Conservation (phyloP, 1,140 invertebrate species). For the Zophobas atratus region DNA sequence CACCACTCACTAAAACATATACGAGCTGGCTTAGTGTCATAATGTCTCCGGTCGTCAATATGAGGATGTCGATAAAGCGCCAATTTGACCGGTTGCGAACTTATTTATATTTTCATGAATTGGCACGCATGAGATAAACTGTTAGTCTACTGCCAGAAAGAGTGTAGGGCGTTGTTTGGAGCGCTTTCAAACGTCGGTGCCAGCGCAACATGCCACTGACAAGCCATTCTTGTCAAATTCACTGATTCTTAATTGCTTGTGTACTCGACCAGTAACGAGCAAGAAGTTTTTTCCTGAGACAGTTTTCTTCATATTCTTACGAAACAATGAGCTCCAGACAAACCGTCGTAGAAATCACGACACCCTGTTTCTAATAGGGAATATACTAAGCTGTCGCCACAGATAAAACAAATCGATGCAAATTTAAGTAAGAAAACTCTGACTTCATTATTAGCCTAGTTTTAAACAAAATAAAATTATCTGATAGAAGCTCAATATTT, state of each 20-base stretch:
- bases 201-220: constrained; percentile 58
- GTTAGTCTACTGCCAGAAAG: constrained; percentile 34
- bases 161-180: constrained; percentile 38
- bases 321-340: constrained; percentile 38
- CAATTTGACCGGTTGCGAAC: constrained; percentile 52
- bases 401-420: too few relatives aligned
- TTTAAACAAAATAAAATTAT: too few relatives aligned
- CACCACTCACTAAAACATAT: constrained; percentile 46
- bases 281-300: constrained; percentile 52
- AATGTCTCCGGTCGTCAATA: constrained; percentile 43
- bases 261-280: constrained; percentile 56
- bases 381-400: too few relatives aligned
- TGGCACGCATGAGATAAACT: constrained; percentile 39
- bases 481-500: too few relatives aligned
- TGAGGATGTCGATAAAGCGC: constrained; percentile 57
- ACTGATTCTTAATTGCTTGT: constrained; percentile 61
- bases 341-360: too few relatives aligned
- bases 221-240: constrained; percentile 61
- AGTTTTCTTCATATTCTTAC: constrained; percentile 55
- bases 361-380: too few relatives aligned
- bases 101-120: constrained; percentile 44
- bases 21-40: constrained; percentile 47
- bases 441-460: too few relatives aligned
- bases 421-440: too few relatives aligned
- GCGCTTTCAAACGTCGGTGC: constrained; percentile 46